A percentile compares a stretch with the other conserved stretches of the same genome.
phyloP scores from a whole-genome alignment of 1,140 invertebrate species.

The Scaptomyza montana region DNA sequence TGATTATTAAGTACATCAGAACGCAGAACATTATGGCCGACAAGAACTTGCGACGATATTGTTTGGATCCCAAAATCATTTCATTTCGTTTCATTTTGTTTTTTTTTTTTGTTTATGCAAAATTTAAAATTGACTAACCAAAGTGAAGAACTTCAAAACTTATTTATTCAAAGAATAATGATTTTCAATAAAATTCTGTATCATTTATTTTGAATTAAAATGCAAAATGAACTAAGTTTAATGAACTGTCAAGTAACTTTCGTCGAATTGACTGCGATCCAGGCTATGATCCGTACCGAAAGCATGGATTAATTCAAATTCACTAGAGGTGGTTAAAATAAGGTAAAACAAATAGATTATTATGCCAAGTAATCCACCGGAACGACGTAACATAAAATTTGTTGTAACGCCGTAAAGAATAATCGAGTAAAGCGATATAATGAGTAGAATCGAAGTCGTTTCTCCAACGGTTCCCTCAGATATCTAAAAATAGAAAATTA shows the following conservation, averaged over 20 bases:
- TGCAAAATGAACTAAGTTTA: not conserved
- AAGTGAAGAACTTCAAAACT: no score
- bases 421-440: constrained; percentile 2
- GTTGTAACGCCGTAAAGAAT: constrained; percentile 32
- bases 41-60: constrained; percentile 1
- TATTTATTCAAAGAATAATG: no score
- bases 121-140: no score
- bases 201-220: not conserved
- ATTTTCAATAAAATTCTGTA: no score
- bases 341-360: constrained; percentile 18
- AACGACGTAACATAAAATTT: constrained; percentile 40
- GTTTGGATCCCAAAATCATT: not conserved
- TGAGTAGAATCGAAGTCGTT: constrained; percentile 19
- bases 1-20: constrained; percentile 18
- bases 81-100: not conserved
- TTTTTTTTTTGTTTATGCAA: not conserved
- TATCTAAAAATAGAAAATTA: not conserved
- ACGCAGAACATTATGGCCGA: constrained; percentile 7
- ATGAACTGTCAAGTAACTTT: not conserved
- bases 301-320: constrained; percentile 35
- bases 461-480: constrained; percentile 36
- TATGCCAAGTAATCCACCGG: constrained; percentile 30
- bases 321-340: constrained; percentile 19
- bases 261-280: constrained; percentile 35
- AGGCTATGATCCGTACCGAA: constrained; percentile 36